Evolutionary conservation across 2,797 vertebrate genomes (phyloP).

Genomic region (Myotis vivesi): DNA sequence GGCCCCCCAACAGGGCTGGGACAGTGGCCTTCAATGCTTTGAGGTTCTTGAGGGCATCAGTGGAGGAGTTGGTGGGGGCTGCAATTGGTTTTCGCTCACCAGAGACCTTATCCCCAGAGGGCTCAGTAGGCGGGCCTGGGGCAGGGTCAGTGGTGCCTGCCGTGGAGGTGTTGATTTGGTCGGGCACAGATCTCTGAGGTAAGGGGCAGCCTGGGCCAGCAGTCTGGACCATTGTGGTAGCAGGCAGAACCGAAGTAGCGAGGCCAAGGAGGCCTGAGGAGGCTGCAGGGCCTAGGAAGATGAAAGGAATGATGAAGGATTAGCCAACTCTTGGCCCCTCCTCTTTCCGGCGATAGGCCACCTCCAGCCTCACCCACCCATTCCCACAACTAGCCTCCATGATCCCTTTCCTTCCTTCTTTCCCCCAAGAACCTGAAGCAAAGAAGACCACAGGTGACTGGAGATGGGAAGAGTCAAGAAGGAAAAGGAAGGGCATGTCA

Average conservation of each 20-base stretch:
- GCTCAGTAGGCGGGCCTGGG: conserved; percentile 57
- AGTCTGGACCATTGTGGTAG: conserved; percentile 72
- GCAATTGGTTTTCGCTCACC: conserved; percentile 69
- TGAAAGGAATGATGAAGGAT: conserved; percentile 30
- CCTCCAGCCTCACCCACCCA: background rate
- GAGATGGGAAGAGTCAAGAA: background rate
- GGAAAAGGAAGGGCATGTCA: background rate
- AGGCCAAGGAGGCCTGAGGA: conserved; percentile 78
- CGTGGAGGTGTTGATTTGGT: conserved; percentile 64
- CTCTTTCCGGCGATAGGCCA: conserved; percentile 54
- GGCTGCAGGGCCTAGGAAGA: conserved; percentile 75
- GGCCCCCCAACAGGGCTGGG: conserved; percentile 80
- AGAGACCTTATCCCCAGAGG: conserved; percentile 68
- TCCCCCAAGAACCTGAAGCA: background rate
- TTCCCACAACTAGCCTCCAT: background rate
- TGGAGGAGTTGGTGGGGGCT: conserved; percentile 64
- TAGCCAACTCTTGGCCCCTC: background rate
- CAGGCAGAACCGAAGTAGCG: conserved; percentile 75
- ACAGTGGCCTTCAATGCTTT: conserved; percentile 81
- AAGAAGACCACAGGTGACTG: background rate
- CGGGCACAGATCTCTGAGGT: conserved; percentile 76
- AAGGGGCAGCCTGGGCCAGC: conserved; percentile 74
- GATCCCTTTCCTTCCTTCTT: background rate
- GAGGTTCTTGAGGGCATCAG: conserved; percentile 80
- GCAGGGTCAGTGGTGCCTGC: conserved; percentile 60